A percentile compares a stretch with the other conserved stretches of the same genome.
Evolutionary conservation across 2,797 vertebrate genomes (phyloP).

Genomic region (Vireo griseus): DNA sequence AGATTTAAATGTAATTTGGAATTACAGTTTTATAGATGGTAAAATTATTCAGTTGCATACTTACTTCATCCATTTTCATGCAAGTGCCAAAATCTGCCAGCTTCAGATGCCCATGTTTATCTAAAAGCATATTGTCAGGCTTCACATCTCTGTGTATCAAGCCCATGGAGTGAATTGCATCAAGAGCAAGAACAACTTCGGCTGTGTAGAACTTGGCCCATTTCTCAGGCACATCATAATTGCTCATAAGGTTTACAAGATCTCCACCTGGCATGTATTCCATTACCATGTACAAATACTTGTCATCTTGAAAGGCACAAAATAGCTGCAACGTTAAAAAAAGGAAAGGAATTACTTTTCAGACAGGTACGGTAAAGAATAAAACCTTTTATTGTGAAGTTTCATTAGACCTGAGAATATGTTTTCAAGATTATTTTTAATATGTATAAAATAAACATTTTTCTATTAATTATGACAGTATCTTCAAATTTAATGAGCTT

Average conservation of each 20-base stretch:
- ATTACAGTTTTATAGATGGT: not conserved
- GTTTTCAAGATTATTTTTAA: not conserved
- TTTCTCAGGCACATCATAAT: constrained; percentile 96
- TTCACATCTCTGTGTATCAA: constrained; percentile 98
- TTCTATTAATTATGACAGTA: not conserved
- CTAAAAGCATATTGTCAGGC: constrained; percentile 98
- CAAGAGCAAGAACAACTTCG: constrained; percentile 94
- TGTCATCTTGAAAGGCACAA: constrained; percentile 98
- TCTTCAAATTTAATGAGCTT: not conserved
- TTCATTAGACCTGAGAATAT: not conserved
- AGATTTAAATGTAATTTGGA: not conserved
- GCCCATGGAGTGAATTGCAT: constrained; percentile 98
- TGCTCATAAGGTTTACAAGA: constrained; percentile 98
- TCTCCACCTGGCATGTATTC: constrained; percentile 99
- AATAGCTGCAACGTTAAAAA: constrained; percentile 80
- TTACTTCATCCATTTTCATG: constrained; percentile 98
- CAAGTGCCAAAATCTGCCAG: constrained; percentile 98
- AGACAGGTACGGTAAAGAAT: not conserved
- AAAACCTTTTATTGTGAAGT: not conserved
- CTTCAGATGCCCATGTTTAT: constrained; percentile 91
- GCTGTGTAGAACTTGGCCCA: constrained; percentile 99
- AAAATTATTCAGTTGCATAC: constrained; percentile 52
- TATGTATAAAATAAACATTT: not conserved
- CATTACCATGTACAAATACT: constrained; percentile 98
- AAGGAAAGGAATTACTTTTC: not conserved